A percentile compares a stretch with the other conserved stretches of the same genome.
Evolutionary conservation across 2,113 vertebrate genomes (phyloP).

Genomic region (Scartelaos histophorus): DNA sequence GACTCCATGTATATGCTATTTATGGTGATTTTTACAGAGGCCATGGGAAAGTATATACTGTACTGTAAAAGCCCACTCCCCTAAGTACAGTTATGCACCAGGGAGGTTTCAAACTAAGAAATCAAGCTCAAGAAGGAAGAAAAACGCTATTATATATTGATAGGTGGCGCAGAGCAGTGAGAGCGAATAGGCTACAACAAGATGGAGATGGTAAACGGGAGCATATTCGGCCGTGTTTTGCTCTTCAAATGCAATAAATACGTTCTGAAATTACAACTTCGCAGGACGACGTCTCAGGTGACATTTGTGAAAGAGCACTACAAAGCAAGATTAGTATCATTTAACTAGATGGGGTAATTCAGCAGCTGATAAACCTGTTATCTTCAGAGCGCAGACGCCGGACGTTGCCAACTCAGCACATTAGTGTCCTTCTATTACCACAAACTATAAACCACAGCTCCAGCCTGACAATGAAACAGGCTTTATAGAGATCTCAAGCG

Average conservation of each 20-base stretch:
- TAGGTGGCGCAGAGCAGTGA: slow-evolving; percentile 13
- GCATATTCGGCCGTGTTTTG: not conserved
- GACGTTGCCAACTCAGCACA: slow-evolving; percentile 27
- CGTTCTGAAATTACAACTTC: slow-evolving; percentile 12
- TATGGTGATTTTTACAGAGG: slow-evolving; percentile 68
- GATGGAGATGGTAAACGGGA: slow-evolving; percentile 29
- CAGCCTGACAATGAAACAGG: not conserved
- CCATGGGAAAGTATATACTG: slow-evolving; percentile 53
- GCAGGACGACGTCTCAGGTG: slow-evolving; percentile 25
- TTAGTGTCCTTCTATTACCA: slow-evolving; percentile 41
- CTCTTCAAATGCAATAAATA: not conserved
- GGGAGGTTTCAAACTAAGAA: slow-evolving; percentile 42
- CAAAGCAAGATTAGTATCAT: slow-evolving; percentile 59
- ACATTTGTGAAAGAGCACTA: slow-evolving; percentile 24
- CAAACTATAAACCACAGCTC: slow-evolving; percentile 32
- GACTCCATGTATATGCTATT: slow-evolving; percentile 72
- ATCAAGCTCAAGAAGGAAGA: slow-evolving; percentile 25
- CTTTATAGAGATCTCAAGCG: not conserved
- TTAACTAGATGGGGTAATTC: slow-evolving; percentile 57
- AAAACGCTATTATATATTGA: slow-evolving; percentile 52
- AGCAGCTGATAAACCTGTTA: slow-evolving; percentile 63
- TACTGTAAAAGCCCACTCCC: slow-evolving; percentile 33
- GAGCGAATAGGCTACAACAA: not conserved
- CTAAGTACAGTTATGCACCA: slow-evolving; percentile 35
- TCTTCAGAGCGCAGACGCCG: slow-evolving; percentile 52